Evolutionary conservation across 1,140 invertebrate genomes (phyloP).

Genomic region (Eueides isabella): DNA sequence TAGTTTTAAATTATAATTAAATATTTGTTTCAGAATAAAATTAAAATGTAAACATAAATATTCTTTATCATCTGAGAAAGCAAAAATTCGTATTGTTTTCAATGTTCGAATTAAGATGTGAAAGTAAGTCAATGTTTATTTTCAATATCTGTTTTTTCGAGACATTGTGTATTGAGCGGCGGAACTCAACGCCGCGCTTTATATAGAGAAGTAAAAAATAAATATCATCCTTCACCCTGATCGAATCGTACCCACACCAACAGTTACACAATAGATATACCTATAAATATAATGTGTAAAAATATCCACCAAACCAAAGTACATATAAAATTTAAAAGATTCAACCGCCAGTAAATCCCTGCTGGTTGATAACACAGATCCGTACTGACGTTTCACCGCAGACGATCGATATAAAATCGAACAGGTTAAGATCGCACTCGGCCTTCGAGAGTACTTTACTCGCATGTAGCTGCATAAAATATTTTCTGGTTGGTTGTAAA

Average conservation of each 20-base stretch:
- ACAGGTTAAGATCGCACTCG: constrained; percentile 9
- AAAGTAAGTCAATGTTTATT: too few species aligned
- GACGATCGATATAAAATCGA: constrained; percentile 10
- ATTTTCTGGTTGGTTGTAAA: constrained; percentile 1
- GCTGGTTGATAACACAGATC: constrained; percentile 1
- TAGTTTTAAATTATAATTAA: background rate
- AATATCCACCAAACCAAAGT: background rate
- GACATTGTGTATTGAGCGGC: too few species aligned
- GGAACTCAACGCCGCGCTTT: too few species aligned
- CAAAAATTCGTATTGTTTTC: too few species aligned
- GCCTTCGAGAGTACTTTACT: background rate
- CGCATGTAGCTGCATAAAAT: background rate
- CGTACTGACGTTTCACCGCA: background rate
- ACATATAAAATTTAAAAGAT: constrained; percentile 4
- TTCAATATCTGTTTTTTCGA: too few species aligned
- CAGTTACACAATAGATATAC: background rate
- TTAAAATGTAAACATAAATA: too few species aligned
- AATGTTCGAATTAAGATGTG: too few species aligned
- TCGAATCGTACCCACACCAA: too few species aligned
- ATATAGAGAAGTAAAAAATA: too few species aligned
- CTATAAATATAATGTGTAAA: background rate
- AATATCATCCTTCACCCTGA: too few species aligned
- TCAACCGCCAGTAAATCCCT: constrained; percentile 1
- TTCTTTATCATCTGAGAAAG: too few species aligned
- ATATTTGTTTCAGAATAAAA: too few species aligned